These are phyloP conservation scores for Leucophora obtusa DNA, from an alignment of 2,888 invertebrate species.

Conservation along the genomic window DNA sequence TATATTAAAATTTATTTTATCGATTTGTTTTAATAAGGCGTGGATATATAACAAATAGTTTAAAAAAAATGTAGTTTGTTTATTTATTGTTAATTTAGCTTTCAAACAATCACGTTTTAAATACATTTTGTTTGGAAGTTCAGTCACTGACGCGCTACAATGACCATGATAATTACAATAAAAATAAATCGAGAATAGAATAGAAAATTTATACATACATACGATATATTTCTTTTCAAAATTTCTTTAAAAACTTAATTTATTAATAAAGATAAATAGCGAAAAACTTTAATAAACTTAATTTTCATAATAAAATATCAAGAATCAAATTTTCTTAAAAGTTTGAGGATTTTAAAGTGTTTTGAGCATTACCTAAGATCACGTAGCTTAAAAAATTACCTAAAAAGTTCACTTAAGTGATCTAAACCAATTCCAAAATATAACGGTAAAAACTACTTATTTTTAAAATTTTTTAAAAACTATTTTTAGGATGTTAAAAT, in stretches of 20 bases:
- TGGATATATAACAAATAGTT: slow-evolving; percentile 24
- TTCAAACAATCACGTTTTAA: slow-evolving; percentile 44
- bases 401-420: too few relatives aligned
- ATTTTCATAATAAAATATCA: too few relatives aligned
- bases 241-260: slow-evolving; percentile 1
- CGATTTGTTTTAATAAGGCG: slow-evolving; percentile 23
- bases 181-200: background rate
- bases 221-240: background rate
- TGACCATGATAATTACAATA: background rate
- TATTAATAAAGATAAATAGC: background rate
- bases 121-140: background rate
- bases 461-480: too few relatives aligned
- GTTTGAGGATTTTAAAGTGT: too few relatives aligned
- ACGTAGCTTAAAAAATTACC: too few relatives aligned
- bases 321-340: too few relatives aligned
- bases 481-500: too few relatives aligned
- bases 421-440: too few relatives aligned
- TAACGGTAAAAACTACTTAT: too few relatives aligned
- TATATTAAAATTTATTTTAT: slow-evolving; percentile 12
- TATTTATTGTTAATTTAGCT: slow-evolving; percentile 6
- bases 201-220: background rate
- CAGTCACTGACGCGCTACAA: slow-evolving; percentile 1
- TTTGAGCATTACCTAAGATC: too few relatives aligned
- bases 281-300: too few relatives aligned
- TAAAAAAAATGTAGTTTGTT: background rate